Conservation (phyloP, 2,797 vertebrate genomes). For the Coranthus polyacanthus region DNA sequence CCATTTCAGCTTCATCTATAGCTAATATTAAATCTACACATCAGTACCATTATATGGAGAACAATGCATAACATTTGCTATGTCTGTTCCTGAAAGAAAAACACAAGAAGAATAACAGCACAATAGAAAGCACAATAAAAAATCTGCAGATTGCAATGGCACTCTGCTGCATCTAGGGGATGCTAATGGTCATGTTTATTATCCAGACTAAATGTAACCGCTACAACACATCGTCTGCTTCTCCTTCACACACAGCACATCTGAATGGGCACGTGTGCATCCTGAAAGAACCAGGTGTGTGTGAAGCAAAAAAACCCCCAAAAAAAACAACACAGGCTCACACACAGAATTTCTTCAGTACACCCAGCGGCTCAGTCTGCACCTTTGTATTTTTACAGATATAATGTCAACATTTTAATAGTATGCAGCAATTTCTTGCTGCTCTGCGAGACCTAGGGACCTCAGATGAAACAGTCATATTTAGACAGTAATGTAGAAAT, state of each 20-base stretch:
- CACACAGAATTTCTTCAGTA: slow-evolving; percentile 11
- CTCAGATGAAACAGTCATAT: no score
- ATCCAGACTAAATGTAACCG: slow-evolving; percentile 54
- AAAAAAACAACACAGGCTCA: slow-evolving; percentile 12
- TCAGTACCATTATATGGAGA: slow-evolving; percentile 37
- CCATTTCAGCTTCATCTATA: slow-evolving; percentile 45
- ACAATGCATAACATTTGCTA: slow-evolving; percentile 37
- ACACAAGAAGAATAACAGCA: no score
- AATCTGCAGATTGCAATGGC: slow-evolving; percentile 71
- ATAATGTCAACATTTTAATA: slow-evolving; percentile 65
- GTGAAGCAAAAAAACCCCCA: slow-evolving; percentile 10
- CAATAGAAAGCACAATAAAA: slow-evolving; percentile 32
- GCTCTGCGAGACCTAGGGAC: background rate
- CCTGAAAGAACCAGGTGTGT: slow-evolving; percentile 25
- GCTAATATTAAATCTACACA: slow-evolving; percentile 57
- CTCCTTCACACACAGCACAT: slow-evolving; percentile 31
- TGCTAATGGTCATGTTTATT: slow-evolving; percentile 80
- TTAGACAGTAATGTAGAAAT: no score
- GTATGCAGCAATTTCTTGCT: slow-evolving; percentile 50
- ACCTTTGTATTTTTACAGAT: slow-evolving; percentile 59
- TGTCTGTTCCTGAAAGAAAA: slow-evolving; percentile 31
- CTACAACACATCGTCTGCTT: slow-evolving; percentile 40
- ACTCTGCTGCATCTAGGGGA: slow-evolving; percentile 77
- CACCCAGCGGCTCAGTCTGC: slow-evolving; percentile 34
- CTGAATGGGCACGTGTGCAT: slow-evolving; percentile 22